These are phyloP conservation scores for Cromileptes altivelis DNA, from an alignment of 2,113 vertebrate species.

Conservation along the genomic window DNA sequence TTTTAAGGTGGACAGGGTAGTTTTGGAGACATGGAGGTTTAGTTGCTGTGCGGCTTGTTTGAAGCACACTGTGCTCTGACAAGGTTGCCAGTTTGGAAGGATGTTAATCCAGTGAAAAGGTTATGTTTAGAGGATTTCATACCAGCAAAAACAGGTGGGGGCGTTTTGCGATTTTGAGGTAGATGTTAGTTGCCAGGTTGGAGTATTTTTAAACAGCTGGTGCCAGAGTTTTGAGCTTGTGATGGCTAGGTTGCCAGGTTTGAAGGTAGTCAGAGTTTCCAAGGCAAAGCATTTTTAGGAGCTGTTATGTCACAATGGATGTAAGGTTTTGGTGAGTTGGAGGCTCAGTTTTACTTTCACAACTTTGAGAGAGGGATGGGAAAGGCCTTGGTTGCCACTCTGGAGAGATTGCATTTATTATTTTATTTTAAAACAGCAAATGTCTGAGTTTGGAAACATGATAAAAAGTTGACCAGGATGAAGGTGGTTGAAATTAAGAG, in stretches of 20 bases:
- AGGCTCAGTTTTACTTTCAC: not conserved
- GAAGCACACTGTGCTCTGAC: not conserved
- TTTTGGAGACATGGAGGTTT: conserved; percentile 4
- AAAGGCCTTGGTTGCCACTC: not conserved
- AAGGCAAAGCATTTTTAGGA: not conserved
- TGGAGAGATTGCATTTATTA: not conserved
- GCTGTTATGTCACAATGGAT: not conserved
- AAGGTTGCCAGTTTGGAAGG: conserved; percentile 10
- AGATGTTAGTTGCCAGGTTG: not conserved
- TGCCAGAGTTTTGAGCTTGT: not conserved
- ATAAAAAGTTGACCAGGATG: not conserved
- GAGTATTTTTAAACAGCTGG: not conserved
- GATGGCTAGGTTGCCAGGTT: not conserved
- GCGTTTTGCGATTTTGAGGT: not conserved
- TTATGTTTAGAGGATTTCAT: not conserved
- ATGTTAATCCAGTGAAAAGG: not conserved
- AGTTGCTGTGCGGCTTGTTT: not conserved
- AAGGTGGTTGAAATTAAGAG: not conserved
- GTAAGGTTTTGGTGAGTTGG: not conserved
- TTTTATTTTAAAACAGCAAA: not conserved
- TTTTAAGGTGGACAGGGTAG: conserved; percentile 2
- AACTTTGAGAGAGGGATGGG: not conserved
- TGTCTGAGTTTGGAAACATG: not conserved
- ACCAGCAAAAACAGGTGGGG: conserved; percentile 1
- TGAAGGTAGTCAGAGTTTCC: not conserved